Evolutionary conservation across 1,140 invertebrate genomes (phyloP).

Genomic region (Leptinotarsa undecemlineata): DNA sequence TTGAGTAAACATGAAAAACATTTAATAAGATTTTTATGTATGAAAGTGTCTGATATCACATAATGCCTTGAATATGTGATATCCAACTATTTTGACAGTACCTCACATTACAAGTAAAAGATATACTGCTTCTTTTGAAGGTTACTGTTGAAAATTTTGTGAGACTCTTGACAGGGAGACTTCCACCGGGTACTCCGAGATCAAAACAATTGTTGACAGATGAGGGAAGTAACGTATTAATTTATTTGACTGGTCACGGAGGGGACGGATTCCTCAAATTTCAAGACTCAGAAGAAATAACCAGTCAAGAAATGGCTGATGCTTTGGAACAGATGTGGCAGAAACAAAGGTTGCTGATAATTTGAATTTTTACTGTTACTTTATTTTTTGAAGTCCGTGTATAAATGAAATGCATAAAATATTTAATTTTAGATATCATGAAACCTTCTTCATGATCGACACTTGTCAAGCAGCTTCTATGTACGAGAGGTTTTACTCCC

Average conservation of each 20-base stretch:
- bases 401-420: too few relatives aligned
- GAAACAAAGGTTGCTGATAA: slow-evolving; percentile 74
- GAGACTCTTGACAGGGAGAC: slow-evolving; percentile 87
- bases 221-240: slow-evolving; percentile 95
- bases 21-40: too few relatives aligned
- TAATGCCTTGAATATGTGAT: too few relatives aligned
- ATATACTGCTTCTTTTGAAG: slow-evolving; percentile 51
- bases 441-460: slow-evolving; percentile 98
- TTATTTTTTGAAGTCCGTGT: too few relatives aligned
- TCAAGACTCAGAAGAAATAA: slow-evolving; percentile 99
- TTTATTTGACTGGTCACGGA: slow-evolving; percentile 97
- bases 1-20: too few relatives aligned
- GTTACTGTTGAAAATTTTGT: slow-evolving; percentile 99
- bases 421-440: slow-evolving; percentile 80
- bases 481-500: slow-evolving; percentile 97
- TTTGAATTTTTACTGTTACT: too few relatives aligned
- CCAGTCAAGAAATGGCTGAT: slow-evolving; percentile 97
- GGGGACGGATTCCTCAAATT: slow-evolving; percentile 99
- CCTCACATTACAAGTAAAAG: not conserved
- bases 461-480: slow-evolving; percentile 99
- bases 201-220: slow-evolving; percentile 96
- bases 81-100: not conserved
- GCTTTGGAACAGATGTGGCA: slow-evolving; percentile 99
- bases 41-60: too few relatives aligned
- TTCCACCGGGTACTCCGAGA: slow-evolving; percentile 87